Base-by-base conservation (phyloP, 2,797 vertebrate genomes). In the Channa striata region DNA sequence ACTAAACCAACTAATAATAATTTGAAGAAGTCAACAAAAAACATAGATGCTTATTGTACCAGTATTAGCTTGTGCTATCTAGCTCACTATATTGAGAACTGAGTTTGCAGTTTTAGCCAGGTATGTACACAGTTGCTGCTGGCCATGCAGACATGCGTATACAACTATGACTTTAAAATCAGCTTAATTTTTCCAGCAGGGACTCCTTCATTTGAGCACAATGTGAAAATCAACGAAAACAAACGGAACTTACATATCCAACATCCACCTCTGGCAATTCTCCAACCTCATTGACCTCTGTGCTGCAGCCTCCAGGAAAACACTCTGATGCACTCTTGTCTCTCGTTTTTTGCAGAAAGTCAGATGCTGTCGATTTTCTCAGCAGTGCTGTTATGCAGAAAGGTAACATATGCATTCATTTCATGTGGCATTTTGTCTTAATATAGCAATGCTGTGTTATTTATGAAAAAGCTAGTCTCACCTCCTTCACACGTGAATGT, bases 401-500 rank as follows among this genome's bases (percentile, higher is more conserved):
- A 75, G 30, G 11, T 56, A 39, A 74, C n/a, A 73, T 13, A 69
- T 47, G 11, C 39, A 63, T 69, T 58, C 2, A 65, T 59, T 56
- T 14, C 13, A 75, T 23, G 33, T 43, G 56, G 17, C 21, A 58
- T 42, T 51, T 59, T 57, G 23, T 74, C 23, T 20, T 50, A 47
- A 60, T 37, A 64, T 34, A 59, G 20, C 5, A 69, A 14, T 42
- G 11, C 21, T n/a, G n/a, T 37, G 25, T 51, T 17, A n/a, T 49
- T 5, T 37, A 5, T 37, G n/a, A 48, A 13, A 46, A 20, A 54
- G 11, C 11, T 33, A 82, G 11, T 6, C 69, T 89, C 80, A 93
- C 92, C 91, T 89, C 90, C 89, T 33, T 92, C 82, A 64, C 90
- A 90, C 78, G 90, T 80, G 71, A 82, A 87, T 54, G 77, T 81